Base-by-base conservation (phyloP, 1,140 invertebrate species). In the Eriocheir sinensis region DNA sequence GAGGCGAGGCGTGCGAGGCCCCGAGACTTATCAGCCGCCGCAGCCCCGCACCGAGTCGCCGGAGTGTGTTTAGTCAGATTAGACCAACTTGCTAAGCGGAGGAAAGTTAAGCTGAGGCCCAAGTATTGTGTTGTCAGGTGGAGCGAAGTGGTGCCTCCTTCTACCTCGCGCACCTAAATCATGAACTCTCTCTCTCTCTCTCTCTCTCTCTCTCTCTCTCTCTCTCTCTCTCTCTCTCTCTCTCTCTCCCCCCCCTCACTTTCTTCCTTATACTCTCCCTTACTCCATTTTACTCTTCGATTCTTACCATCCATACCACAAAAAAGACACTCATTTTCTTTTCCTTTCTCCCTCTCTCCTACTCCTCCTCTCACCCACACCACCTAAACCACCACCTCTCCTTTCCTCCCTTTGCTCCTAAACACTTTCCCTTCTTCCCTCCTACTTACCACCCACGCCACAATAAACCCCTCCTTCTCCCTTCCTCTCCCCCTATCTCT, bases 61-160 rank as follows among this genome's bases (percentile, higher is more conserved):
- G n/a, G 21, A 72, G 60, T 72, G 60, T 72, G 60, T 72, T 72
- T 72, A 72, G 60, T 27, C 60, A 72, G 60, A 72, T 72, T n/a
- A 72, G 60, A 72, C n/a, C 60, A n/a, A 72, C 60, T 72, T 72
- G 60, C 21, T n/a, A 72, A n/a, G 8, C 60, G 60, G 60, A 2
- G 60, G 60, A 72, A 72, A 72, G 60, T n/a, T 72, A 72, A n/a
- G 21, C 27, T n/a, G 60, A 72, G 27, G 27, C 60, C 27, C 9
- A n/a, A n/a, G 60, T 72, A n/a, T 21, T 53, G 48, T 9, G 12
- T 53, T 53, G 48, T 53, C 48, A 53, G 48, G 48, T 9, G 48
- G 48, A 53, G 48, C 12, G 48, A 9, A 17, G 48, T 17, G 48
- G n/a, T 9, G 48, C 48, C 30, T 8, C 41, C 21, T 40, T 36